A percentile compares a stretch with the other conserved stretches of the same genome.
These are phyloP conservation scores for Lutraria lutraria DNA, from an alignment of 2,888 invertebrate species.

Conservation along the genomic window DNA sequence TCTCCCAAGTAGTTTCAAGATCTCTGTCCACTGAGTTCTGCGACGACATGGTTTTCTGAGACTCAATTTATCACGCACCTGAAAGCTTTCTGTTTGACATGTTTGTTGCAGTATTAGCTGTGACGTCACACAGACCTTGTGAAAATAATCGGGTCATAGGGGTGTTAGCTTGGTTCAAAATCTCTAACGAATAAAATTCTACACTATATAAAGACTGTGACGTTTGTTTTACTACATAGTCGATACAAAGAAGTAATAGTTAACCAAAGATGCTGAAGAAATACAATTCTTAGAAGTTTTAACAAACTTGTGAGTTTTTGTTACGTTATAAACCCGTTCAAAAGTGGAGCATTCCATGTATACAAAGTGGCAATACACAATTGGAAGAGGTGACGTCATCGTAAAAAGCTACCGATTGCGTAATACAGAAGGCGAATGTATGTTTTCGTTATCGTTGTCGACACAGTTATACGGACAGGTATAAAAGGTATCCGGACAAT, in stretches of 20 bases:
- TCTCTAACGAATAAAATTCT: not conserved
- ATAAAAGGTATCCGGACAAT: no score
- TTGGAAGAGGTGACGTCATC: constrained; percentile 29
- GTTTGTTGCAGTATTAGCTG: constrained; percentile 74
- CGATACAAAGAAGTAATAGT: not conserved
- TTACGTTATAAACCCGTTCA: not conserved
- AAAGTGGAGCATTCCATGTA: constrained; percentile 14
- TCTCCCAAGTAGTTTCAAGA: constrained; percentile 63
- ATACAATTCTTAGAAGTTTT: not conserved
- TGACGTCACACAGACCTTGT: constrained; percentile 71
- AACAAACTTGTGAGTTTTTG: not conserved
- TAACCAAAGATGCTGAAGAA: not conserved
- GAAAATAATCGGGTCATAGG: constrained; percentile 43
- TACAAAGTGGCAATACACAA: constrained; percentile 31
- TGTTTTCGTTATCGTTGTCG: constrained; percentile 24
- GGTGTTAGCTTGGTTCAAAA: constrained; percentile 32
- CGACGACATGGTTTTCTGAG: constrained; percentile 68
- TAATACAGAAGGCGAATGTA: not conserved
- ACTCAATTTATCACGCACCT: constrained; percentile 64
- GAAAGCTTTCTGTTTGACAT: constrained; percentile 69
- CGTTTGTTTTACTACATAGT: not conserved
- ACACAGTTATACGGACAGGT: not conserved
- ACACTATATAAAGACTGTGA: not conserved
- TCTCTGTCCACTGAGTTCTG: constrained; percentile 63
- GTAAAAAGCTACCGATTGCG: constrained; percentile 31